Percentiles rank a stretch among this genome's conserved stretches.
Evolutionary conservation across 35 echinoderm and acorn worm species (phyloP).

Genomic region (Apostichopus japonicus): DNA sequence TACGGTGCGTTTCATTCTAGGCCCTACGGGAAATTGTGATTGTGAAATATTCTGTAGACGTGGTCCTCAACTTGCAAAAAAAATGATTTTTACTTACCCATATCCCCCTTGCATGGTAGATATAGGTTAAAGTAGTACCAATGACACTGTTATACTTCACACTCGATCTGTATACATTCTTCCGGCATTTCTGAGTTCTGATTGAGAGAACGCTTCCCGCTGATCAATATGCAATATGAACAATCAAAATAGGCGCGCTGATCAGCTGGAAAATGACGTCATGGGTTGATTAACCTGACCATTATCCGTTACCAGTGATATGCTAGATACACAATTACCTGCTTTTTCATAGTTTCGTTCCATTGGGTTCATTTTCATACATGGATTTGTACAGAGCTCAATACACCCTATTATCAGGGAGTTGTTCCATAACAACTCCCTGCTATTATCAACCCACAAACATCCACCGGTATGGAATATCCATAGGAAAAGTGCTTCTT

Average conservation of each 20-base stretch:
- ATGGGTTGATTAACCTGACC: background rate
- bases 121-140: background rate
- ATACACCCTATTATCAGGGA: no score
- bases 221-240: background rate
- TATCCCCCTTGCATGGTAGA: background rate
- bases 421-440: no score
- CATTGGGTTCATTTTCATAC: no score
- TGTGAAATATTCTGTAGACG: background rate
- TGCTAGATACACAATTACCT: background rate
- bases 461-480: no score
- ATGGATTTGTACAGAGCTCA: no score
- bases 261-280: conserved; percentile 10
- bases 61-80: background rate
- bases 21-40: background rate
- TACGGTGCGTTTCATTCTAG: background rate
- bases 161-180: background rate
- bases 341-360: no score
- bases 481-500: no score
- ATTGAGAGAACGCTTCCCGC: background rate
- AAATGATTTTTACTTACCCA: background rate
- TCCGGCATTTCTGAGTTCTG: conserved; percentile 42
- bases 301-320: background rate
- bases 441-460: no score
- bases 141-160: background rate
- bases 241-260: conserved; percentile 54